Percentiles rank a stretch among this genome's conserved stretches.
Evolutionary conservation across 2,797 vertebrate species (phyloP).

Genomic region (Ambastaia sidthimunki): DNA sequence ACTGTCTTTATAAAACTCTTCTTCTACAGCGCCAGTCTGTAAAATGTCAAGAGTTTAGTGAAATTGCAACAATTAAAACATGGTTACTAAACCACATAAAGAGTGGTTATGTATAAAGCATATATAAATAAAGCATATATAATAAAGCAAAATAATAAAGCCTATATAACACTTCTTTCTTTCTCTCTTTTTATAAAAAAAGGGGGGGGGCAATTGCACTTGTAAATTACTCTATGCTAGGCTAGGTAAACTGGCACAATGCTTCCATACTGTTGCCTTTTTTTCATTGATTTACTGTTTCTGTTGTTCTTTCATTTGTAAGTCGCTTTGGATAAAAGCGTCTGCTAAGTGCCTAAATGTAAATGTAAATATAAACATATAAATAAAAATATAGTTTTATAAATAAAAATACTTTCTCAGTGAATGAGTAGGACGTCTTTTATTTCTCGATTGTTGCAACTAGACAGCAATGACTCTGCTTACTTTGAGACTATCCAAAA

Average conservation of each 20-base stretch:
- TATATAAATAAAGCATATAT: background rate
- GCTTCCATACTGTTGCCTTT: no score
- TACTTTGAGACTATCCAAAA: constrained; percentile 87
- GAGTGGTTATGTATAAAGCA: background rate
- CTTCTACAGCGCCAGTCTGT: constrained; percentile 82
- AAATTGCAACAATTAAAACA: constrained; percentile 18
- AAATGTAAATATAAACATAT: background rate
- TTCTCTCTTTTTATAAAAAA: no score
- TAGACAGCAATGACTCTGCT: constrained; percentile 43
- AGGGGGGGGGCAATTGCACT: no score
- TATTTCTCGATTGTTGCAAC: background rate
- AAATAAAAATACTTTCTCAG: background rate
- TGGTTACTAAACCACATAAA: background rate
- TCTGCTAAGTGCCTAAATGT: no score
- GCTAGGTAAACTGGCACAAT: no score
- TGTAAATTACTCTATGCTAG: no score
- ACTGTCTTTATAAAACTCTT: constrained; percentile 87
- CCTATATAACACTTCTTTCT: no score
- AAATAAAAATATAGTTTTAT: no score
- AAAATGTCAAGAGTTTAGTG: constrained; percentile 51
- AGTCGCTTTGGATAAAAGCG: no score
- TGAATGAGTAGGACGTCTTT: background rate
- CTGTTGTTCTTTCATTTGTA: no score
- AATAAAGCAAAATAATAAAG: no score
- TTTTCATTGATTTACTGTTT: no score